phyloP scores from a whole-genome alignment of 1,140 invertebrate species.

The Aphaenogaster floridana region DNA sequence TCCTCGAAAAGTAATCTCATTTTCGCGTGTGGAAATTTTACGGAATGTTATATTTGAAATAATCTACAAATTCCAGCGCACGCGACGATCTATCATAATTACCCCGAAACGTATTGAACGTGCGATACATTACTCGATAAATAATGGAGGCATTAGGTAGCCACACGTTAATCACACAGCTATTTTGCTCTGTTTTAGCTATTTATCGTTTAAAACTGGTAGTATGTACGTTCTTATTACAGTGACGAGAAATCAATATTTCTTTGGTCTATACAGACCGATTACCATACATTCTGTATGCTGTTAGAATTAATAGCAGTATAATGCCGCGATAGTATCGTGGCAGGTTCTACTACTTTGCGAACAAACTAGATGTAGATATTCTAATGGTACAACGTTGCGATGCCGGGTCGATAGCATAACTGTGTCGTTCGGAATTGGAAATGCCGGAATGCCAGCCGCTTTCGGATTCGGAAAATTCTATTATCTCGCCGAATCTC shows the following conservation, averaged over 20 bases:
- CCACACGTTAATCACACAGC: conserved; percentile 30
- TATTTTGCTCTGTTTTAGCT: conserved; percentile 31
- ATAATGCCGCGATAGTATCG: conserved; percentile 52
- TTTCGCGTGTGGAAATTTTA: background rate
- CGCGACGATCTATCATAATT: conserved; percentile 34
- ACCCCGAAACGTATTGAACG: conserved; percentile 3
- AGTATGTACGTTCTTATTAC: conserved; percentile 47
- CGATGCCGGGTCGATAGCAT: conserved; percentile 38
- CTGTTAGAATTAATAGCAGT: conserved; percentile 58
- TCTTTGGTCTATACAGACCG: conserved; percentile 38
- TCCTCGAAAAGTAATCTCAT: background rate
- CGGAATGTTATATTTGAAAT: background rate
- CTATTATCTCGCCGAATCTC: background rate
- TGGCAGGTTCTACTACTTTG: conserved; percentile 53
- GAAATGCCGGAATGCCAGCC: conserved; percentile 15
- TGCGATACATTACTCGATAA: conserved; percentile 37
- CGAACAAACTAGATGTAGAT: conserved; percentile 64
- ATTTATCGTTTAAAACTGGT: conserved; percentile 50
- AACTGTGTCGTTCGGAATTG: conserved; percentile 36
- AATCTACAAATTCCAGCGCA: background rate
- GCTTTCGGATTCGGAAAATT: conserved; percentile 29
- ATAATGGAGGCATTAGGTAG: conserved; percentile 38
- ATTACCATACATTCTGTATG: conserved; percentile 50
- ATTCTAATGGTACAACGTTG: conserved; percentile 44
- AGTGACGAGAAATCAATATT: conserved; percentile 58